Evolutionary conservation across 2,888 invertebrate genomes (phyloP).

Genomic region (Iselma pallidipennis): DNA sequence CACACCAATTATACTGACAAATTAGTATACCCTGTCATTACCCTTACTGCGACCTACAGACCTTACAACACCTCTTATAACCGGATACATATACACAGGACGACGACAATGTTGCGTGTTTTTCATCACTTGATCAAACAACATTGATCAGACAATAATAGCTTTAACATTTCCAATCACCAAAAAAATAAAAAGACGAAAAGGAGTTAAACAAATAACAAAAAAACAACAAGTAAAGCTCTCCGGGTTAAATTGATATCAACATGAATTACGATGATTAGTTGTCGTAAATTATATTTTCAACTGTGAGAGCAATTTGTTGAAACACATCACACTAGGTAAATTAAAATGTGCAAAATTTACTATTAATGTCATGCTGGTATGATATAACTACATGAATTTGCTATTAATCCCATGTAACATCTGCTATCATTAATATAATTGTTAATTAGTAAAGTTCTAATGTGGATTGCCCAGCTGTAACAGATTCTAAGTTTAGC

Average conservation of each 20-base stretch:
- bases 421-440: conserved; percentile 5
- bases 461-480: neutral
- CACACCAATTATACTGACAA: conserved; percentile 54
- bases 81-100: no score
- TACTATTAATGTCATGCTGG: neutral
- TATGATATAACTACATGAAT: neutral
- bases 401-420: neutral
- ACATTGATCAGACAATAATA: conserved; percentile 4
- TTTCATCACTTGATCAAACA: conserved; percentile 12
- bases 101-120: conserved; percentile 25
- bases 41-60: conserved; percentile 34
- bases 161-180: no score
- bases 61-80: conserved; percentile 21
- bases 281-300: neutral
- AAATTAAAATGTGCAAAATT: conserved; percentile 3
- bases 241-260: neutral
- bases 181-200: neutral
- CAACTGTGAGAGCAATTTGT: neutral
- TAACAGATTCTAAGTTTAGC: neutral
- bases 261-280: conserved; percentile 1
- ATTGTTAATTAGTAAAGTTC: conserved; percentile 1
- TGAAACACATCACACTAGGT: neutral
- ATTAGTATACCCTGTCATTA: conserved; percentile 53
- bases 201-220: neutral
- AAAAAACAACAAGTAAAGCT: neutral